phyloP scores from a whole-genome alignment of 2,888 invertebrate species.

The Melanophora roralis region DNA sequence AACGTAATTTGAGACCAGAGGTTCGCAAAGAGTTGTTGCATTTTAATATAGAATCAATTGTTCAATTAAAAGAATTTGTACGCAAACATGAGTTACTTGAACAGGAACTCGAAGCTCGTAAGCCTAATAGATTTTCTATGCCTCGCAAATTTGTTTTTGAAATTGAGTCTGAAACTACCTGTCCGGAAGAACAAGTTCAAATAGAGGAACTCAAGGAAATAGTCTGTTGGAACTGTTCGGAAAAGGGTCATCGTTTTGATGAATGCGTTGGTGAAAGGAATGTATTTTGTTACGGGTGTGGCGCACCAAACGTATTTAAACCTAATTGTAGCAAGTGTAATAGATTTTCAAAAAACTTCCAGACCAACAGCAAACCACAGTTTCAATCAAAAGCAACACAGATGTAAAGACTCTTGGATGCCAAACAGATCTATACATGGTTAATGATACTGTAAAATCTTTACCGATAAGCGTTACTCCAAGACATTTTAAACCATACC shows the following conservation, averaged over 20 bases:
- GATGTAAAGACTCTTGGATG: background rate
- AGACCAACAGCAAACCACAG: background rate
- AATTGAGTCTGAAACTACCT: background rate
- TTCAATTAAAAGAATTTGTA: background rate
- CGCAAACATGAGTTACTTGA: background rate
- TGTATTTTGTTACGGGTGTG: conserved; percentile 9
- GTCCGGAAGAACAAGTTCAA: too few species aligned
- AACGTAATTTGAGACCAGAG: background rate
- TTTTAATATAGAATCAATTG: background rate
- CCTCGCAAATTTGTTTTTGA: background rate
- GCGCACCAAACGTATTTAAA: conserved; percentile 7
- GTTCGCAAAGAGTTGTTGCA: background rate
- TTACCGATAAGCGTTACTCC: too few species aligned
- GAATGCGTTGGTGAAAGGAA: background rate
- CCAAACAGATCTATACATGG: background rate
- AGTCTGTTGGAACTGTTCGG: background rate
- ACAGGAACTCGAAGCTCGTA: background rate
- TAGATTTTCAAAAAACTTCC: conserved; percentile 1
- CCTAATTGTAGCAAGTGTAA: background rate
- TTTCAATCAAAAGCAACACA: background rate
- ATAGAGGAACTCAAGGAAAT: background rate
- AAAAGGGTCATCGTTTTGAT: background rate
- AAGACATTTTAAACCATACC: background rate
- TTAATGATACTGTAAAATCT: too few species aligned
- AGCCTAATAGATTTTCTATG: background rate